Base-by-base conservation (phyloP, 2,797 vertebrate species). In the Enteromius unitaeniatus region DNA sequence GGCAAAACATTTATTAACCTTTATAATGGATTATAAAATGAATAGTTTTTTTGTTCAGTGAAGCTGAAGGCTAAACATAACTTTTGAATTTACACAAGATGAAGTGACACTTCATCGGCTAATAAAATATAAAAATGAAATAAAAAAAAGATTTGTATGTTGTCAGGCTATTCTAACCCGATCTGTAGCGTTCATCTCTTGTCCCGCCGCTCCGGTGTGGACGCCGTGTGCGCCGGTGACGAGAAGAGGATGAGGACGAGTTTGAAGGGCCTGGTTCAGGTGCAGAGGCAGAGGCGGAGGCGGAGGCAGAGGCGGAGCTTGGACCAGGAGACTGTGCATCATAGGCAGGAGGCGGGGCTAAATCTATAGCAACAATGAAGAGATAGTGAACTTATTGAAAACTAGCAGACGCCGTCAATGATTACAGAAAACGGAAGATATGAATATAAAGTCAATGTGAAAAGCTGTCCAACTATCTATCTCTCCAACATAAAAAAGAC, bases 161-260 rank as follows among this genome's bases (percentile, higher is more conserved):
- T 53, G 28, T 74, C 72, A 34, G 21, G 72, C 19, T 34, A 19
- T 53, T 64, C 55, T 86, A 82, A 95, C 95, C 95, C 92, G 98
- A 99, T 90, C 98, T 93, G 47, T 99, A 99, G 23, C 98, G 97
- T 37, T 99, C 98, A 94, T 99, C 98, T 89, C 97, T 91, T 89
- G 97, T 97, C 87, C 98, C 98, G 31, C 97, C 96, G 0, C 95
- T 95, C 68, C 97, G 96, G 80, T 95, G 95, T 0, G 93, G 92
- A 62, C 96, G 95, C 86, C 96, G 97, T 82, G 96, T 95, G 83
- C 97, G 97, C 0, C 93, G 92, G 31, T 94, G 93, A 1, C 93
- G 89, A 88, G 97, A 96, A 77, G 97, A 97, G 11, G 95, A 93
- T 4, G 96, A 96, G 1, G 95, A 94, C 14, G 91, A 92, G 88